Evolutionary conservation across 2,888 invertebrate genomes (phyloP), one percentile per base, ranked within the genome.

Genomic region (Fragum whitleyi): DNA sequence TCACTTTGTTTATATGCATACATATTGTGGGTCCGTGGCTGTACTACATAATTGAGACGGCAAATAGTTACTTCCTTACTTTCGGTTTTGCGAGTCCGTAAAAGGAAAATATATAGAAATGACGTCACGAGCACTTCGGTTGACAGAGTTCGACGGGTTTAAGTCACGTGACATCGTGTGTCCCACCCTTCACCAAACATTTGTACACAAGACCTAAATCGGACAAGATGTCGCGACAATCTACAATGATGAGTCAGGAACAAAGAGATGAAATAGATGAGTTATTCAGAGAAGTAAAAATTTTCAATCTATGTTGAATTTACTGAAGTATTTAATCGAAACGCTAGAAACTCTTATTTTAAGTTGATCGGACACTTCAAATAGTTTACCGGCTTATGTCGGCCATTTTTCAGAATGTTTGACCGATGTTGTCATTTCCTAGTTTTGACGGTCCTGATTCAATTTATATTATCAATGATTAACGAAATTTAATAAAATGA

Each of bases 121-220:
- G 65, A 77, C 81, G 81, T 81, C 81, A 81, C 77, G 61, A 51
- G 74, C 81, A 81, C 81, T 57, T 23, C 57, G 11, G 57, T 57
- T 57, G 73, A 68, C 74, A 51, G 53, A 47, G 57, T 26, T 57
- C 72, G 79, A 81, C 69, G 62, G 70, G 55, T 55, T 74, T 70
- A 55, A n/a, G 74, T 81, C 81, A 81, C 81, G 81, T 81, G 81
- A 81, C 71, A 62, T n/a, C 32, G 32, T 26, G 57, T 47, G 81
- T 81, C 81, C 77, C 81, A 81, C 81, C 81, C 81, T 77, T 71
- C 29, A 19, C 29, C 1, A 42, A 26, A 68, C 42, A 29, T 47
- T 68, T n/a, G 21, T 29, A 47, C 26, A 47, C 51, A 69, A 7
- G 69, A 69, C n/a, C 23, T n/a, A 36, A 7, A 23, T 26, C 59